Percentiles rank a stretch among this genome's conserved stretches.
Conservation (phyloP, 2,797 vertebrate genomes). For the Helicolenus hilgendorfi region DNA sequence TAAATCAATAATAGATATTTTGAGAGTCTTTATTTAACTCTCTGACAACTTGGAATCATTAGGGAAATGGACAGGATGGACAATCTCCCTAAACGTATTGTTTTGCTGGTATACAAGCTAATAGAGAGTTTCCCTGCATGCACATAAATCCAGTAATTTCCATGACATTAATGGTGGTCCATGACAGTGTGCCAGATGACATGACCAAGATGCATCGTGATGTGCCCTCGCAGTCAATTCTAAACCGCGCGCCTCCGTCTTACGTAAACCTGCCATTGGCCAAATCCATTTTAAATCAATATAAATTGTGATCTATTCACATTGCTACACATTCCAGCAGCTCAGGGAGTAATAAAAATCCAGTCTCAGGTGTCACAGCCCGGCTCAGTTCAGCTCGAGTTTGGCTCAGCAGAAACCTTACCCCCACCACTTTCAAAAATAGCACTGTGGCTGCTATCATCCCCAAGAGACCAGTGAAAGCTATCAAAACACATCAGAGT, state of each 20-base stretch:
- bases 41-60: not conserved
- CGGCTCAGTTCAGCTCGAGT: not conserved
- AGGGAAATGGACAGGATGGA: not conserved
- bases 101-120: not conserved
- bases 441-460: conserved; percentile 43
- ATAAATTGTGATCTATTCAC: not conserved
- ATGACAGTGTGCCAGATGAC: not conserved
- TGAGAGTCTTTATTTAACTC: not conserved
- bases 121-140: not conserved
- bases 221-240: not conserved
- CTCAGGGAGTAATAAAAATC: conserved; percentile 26
- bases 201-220: not conserved
- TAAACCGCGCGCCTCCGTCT: not conserved
- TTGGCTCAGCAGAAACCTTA: conserved; percentile 10
- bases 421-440: conserved; percentile 38
- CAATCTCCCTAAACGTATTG: not conserved
- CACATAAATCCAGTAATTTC: not conserved
- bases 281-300: conserved; percentile 2
- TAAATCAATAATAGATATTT: not conserved
- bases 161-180: conserved; percentile 3
- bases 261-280: not conserved
- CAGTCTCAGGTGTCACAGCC: conserved; percentile 19
- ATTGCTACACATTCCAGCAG: not conserved
- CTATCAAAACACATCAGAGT: conserved; percentile 78
- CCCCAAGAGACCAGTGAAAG: conserved; percentile 64